A percentile compares a stretch with the other conserved stretches of the same genome.
phyloP scores from a whole-genome alignment of 2,797 vertebrate species.

The Mus spretus region DNA sequence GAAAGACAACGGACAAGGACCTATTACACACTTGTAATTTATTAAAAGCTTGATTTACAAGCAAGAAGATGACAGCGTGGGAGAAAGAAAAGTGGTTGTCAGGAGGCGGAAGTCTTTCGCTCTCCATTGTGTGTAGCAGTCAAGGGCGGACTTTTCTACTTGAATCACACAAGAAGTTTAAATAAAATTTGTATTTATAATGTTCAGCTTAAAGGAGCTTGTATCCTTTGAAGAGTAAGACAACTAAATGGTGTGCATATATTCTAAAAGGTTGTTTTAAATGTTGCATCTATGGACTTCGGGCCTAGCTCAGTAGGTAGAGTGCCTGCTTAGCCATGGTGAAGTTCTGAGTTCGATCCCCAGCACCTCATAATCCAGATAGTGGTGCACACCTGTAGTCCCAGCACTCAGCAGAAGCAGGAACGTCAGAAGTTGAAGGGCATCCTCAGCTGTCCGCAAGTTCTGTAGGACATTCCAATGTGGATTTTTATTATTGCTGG shows the following conservation, averaged over 20 bases:
- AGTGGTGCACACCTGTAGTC: neutral
- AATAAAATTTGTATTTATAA: slow-evolving; percentile 76
- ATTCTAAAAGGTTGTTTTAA: neutral
- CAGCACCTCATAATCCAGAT: neutral
- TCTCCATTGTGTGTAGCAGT: slow-evolving; percentile 40
- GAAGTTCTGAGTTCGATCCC: neutral
- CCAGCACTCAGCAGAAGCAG: neutral
- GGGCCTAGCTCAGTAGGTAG: neutral
- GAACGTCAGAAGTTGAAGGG: too few species aligned
- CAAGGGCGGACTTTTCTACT: slow-evolving; percentile 69
- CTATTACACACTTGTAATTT: slow-evolving; percentile 64
- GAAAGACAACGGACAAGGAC: slow-evolving; percentile 43
- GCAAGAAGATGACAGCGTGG: slow-evolving; percentile 50
- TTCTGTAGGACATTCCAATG: neutral
- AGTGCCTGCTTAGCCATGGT: neutral
- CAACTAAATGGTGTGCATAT: neutral
- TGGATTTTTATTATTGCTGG: neutral
- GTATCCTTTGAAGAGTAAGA: slow-evolving; percentile 22
- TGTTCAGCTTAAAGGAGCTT: slow-evolving; percentile 63
- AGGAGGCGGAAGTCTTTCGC: slow-evolving; percentile 30
- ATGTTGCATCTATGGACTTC: neutral
- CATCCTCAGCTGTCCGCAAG: neutral
- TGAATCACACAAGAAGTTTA: slow-evolving; percentile 65
- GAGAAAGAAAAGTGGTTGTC: slow-evolving; percentile 60
- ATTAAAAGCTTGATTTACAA: slow-evolving; percentile 72